These are phyloP conservation scores for Erinaceus europaeus DNA, from an alignment of 2,113 vertebrate genomes.

Conservation along the genomic window DNA sequence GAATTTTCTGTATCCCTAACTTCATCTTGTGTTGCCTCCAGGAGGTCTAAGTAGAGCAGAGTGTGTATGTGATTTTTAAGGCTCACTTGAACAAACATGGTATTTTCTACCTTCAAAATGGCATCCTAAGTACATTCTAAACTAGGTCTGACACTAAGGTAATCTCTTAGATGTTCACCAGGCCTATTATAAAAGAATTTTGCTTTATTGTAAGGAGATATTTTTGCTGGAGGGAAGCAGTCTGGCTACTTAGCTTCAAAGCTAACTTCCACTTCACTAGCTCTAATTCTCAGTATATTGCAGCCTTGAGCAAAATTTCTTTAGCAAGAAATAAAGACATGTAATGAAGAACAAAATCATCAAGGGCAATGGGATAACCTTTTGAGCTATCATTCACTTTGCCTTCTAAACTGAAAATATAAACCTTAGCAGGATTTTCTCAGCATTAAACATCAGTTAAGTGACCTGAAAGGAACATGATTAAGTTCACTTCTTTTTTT, in stretches of 20 bases:
- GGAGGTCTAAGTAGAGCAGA: background rate
- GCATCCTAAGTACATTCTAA: constrained; percentile 49
- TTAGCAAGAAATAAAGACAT: constrained; percentile 71
- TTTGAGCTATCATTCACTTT: constrained; percentile 54
- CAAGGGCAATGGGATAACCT: constrained; percentile 46
- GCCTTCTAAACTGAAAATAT: constrained; percentile 18
- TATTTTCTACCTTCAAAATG: constrained; percentile 56
- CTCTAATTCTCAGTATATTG: constrained; percentile 66
- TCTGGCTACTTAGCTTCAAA: constrained; percentile 59
- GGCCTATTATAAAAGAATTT: constrained; percentile 52
- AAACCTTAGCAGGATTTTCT: constrained; percentile 22
- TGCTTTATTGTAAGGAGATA: constrained; percentile 45
- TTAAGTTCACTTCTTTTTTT: constrained; percentile 1
- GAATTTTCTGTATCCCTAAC: background rate
- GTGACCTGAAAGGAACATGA: constrained; percentile 5
- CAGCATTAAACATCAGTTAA: background rate
- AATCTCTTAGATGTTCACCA: constrained; percentile 50
- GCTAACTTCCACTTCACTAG: constrained; percentile 51
- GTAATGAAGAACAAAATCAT: constrained; percentile 63
- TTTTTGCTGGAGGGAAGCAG: constrained; percentile 58
- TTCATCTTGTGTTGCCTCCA: background rate
- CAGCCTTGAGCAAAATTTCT: constrained; percentile 72
- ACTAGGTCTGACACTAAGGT: constrained; percentile 27
- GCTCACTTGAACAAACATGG: constrained; percentile 48
- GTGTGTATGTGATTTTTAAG: constrained; percentile 47